Base-by-base conservation (phyloP, 2,797 vertebrate species). In the Tragopan temminckii region DNA sequence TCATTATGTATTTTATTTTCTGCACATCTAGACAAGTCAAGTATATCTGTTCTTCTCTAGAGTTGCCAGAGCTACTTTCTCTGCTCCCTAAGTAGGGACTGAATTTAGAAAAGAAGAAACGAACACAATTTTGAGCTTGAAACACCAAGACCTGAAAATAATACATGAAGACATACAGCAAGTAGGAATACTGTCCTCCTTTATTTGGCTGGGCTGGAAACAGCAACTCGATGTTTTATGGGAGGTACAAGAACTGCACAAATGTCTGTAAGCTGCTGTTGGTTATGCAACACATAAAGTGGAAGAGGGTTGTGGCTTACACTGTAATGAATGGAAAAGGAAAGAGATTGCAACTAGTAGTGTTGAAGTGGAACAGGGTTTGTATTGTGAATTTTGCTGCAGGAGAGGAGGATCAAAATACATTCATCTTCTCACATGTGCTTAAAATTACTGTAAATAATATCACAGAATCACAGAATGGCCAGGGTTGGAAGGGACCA, bases 241-340 rank as follows among this genome's bases (percentile, higher is more conserved):
- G 35, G 11, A 61, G n/a, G 11, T 64, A 36, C 12, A 40, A 50
- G 29, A 71, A 40, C 7, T 58, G 8, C 17, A 31, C 53, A 48
- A 13, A 13, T 59, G 15, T 58, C 50, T 29, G 11, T 84, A 69
- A 86, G 55, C 38, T 36, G 5, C 45, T 79, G 6, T 83, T 36
- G 89, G 55, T 86, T 90, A 35, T 69, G 42, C 50, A 53, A 80
- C 18, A 42, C 3, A 19, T 64, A 75, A 74, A 75, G 77, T 85
- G 89, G 88, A 63, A 93, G 93, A 85, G 85, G 76, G 91, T 11
- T 62, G 58, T 88, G 58, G 19, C 13, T 95, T 83, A 48, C 7
- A 1, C 24, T 76, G 19, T 75, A 68, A 64, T 74, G 59, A 48
- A 35, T 68, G 58, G 13, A 52, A 85, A 81, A 66, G 9, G 15